These are phyloP conservation scores for Drosophila sordidula DNA, from an alignment of 2,888 invertebrate genomes.

Conservation along the genomic window DNA sequence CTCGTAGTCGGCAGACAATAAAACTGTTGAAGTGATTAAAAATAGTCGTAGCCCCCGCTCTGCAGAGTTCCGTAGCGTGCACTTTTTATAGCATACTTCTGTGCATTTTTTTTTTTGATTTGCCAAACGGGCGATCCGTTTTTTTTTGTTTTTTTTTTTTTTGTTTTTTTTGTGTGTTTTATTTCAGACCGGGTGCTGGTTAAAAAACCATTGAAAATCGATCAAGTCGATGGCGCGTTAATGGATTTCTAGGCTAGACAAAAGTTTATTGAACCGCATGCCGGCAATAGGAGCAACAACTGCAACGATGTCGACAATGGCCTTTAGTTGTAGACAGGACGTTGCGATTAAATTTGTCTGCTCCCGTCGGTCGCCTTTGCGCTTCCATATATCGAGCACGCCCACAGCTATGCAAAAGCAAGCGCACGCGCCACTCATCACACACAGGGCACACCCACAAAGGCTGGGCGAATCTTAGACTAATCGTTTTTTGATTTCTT, in stretches of 20 bases:
- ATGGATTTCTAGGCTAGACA: conserved; percentile 75
- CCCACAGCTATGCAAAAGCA: conserved; percentile 3
- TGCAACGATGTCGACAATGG: conserved; percentile 23
- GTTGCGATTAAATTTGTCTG: conserved; percentile 59
- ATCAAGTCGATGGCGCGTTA: conserved; percentile 69
- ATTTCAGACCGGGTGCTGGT: conserved; percentile 15
- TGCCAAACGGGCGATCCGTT: conserved; percentile 21
- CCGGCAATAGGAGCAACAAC: conserved; percentile 7
- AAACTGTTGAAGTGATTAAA: conserved; percentile 80
- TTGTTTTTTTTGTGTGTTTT: neutral
- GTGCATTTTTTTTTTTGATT: conserved; percentile 46
- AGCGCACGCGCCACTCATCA: conserved; percentile 13
- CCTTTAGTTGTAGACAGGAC: conserved; percentile 21
- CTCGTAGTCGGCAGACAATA: conserved; percentile 67
- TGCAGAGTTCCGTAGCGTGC: neutral
- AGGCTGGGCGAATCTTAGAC: conserved; percentile 59
- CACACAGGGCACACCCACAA: conserved; percentile 19
- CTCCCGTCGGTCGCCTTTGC: conserved; percentile 2
- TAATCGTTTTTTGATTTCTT: conserved; percentile 78
- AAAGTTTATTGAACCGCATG: conserved; percentile 71
- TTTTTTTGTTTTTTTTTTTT: neutral
- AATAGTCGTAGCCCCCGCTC: conserved; percentile 52
- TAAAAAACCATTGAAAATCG: conserved; percentile 58
- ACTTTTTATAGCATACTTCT: conserved; percentile 50
- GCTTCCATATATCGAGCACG: neutral